phyloP scores from a whole-genome alignment of 2,888 invertebrate genomes.

The Adineta ricciae region DNA sequence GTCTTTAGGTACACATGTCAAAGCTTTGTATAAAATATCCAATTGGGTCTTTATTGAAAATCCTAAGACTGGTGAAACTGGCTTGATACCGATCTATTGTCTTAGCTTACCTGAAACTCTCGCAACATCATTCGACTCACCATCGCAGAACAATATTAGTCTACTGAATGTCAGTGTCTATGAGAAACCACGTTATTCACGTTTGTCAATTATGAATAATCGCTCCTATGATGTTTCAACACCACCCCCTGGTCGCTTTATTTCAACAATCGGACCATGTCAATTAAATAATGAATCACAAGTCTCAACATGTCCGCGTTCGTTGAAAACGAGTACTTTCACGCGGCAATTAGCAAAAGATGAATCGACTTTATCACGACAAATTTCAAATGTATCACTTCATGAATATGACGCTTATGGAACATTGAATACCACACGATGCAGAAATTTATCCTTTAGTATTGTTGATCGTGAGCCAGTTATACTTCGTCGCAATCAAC shows the following conservation, averaged over 20 bases:
- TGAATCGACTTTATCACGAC: background rate
- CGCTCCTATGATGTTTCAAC: background rate
- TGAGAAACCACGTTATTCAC: background rate
- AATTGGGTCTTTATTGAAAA: conserved; percentile 14
- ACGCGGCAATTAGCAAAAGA: background rate
- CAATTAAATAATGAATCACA: background rate
- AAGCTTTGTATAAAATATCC: background rate
- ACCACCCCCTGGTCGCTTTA: background rate
- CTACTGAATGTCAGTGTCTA: background rate
- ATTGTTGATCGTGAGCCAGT: background rate
- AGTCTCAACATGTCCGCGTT: background rate
- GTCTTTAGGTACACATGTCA: background rate
- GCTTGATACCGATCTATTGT: background rate
- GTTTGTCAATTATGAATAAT: background rate
- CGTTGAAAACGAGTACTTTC: background rate
- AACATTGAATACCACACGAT: background rate
- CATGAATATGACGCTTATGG: background rate
- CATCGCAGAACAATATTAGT: conserved; percentile 16
- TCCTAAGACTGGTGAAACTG: background rate
- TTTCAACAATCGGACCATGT: conserved; percentile 6
- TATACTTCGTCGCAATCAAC: background rate
- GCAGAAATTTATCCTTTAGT: background rate
- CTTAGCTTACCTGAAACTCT: background rate
- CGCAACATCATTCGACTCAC: background rate
- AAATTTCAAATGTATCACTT: conserved; percentile 9